These are phyloP conservation scores for Apoda limacodes DNA, from an alignment of 2,888 invertebrate species.

Conservation along the genomic window DNA sequence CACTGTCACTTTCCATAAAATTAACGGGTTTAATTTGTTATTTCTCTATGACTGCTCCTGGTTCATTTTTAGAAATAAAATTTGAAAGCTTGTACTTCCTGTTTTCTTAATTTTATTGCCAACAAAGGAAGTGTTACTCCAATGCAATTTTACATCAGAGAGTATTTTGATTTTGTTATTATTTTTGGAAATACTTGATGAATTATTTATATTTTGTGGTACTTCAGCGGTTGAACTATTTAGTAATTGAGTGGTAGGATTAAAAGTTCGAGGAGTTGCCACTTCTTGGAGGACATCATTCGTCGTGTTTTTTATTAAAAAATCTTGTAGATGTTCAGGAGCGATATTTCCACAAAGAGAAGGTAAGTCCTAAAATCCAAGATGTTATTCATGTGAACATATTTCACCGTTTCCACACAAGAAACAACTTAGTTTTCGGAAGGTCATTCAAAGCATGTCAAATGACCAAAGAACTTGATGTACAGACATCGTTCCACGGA, in stretches of 20 bases:
- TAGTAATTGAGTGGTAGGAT: conserved; percentile 4
- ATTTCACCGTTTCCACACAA: conserved; percentile 9
- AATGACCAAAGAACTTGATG: conserved; percentile 13
- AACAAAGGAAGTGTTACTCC: conserved; percentile 7
- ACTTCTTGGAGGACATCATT: conserved; percentile 6
- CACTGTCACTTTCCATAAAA: no score
- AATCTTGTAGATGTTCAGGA: conserved; percentile 8
- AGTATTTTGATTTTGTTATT: conserved; percentile 8
- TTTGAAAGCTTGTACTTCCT: conserved; percentile 5
- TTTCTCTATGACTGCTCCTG: no score
- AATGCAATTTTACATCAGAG: conserved; percentile 7
- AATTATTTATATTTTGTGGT: conserved; percentile 4
- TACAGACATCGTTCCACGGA: conserved; percentile 13
- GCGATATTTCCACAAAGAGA: conserved; percentile 6
- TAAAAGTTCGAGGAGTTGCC: conserved; percentile 3
- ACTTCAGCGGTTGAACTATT: conserved; percentile 5
- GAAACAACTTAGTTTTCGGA: conserved; percentile 11
- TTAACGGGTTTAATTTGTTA: no score
- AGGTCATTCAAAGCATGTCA: conserved; percentile 8
- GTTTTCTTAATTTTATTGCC: conserved; percentile 2
- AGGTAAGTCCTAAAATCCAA: conserved; percentile 7
- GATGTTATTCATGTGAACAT: conserved; percentile 1
- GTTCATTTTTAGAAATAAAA: no score
- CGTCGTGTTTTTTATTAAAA: conserved; percentile 6
- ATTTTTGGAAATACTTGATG: conserved; percentile 3